Conservation (phyloP, 37 sponge, comb jelly and placozoan species). For the Spongilla lacustris region DNA sequence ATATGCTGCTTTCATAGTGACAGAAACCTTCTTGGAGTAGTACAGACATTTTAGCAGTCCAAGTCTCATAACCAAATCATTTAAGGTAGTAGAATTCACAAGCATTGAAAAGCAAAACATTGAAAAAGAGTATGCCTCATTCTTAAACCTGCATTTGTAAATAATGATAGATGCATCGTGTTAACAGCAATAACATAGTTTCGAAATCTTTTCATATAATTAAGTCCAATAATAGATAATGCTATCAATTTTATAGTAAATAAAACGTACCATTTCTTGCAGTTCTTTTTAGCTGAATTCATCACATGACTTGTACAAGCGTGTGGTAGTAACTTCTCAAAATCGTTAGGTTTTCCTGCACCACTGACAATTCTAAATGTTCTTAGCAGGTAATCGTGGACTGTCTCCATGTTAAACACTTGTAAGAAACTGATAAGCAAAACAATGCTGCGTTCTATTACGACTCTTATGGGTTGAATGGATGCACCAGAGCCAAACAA, state of each 20-base stretch:
- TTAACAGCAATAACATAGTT: not conserved
- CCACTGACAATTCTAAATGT: slow-evolving; percentile 15
- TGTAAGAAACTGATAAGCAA: not conserved
- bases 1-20: not conserved
- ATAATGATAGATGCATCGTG: not conserved
- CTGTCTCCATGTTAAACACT: not conserved
- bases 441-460: not conserved
- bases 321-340: not conserved
- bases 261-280: not conserved
- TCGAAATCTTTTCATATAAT: not conserved
- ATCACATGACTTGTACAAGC: slow-evolving; percentile 16
- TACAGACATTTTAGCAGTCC: not conserved
- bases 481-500: not conserved
- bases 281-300: not conserved
- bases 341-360: not conserved
- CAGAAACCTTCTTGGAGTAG: not conserved
- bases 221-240: no score
- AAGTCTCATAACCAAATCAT: not conserved
- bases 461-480: not conserved
- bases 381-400: not conserved
- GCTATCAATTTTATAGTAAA: not conserved
- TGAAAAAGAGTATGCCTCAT: not conserved
- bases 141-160: not conserved
- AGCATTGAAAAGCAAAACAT: slow-evolving; percentile 13
- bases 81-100: not conserved